Evolutionary conservation across 2,888 invertebrate genomes (phyloP), one percentile per base, ranked within the genome.

Genomic region (Chironomus tentans): DNA sequence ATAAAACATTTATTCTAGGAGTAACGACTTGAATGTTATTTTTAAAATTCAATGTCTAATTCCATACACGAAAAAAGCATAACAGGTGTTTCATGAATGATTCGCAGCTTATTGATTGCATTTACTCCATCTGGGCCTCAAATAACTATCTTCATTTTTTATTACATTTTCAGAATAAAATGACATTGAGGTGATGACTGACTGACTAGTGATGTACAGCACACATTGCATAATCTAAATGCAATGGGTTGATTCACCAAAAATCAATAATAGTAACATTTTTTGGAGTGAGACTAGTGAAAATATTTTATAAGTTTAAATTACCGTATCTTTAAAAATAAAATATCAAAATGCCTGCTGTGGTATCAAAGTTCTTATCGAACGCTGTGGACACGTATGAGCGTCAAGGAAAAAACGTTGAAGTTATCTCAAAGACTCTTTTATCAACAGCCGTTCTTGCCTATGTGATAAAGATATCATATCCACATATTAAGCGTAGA

Each of bases 321-420:
- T 12, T 65, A 65, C 10, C 38, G 38, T 38, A 38, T 10, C 7
- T 38, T 38, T 10, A 38, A 38, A 38, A 21, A 65, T 10, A 65
- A 24, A 24, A 15, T 62, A 15, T 24, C 21, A 24, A 71, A 21
- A 76, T 76, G 76, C 76, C 76, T 1, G 76, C 87, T 77, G 87
- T 88, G 79, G 85, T 91, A 78, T 91, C 91, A 2, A 91, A 91
- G 82, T 86, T 89, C 79, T 81, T 90, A 77, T 86, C 88, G 80
- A 85, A 85, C 78, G 85, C 88, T 76, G 86, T 89, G 65, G 83
- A 84, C 75, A 87, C 87, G 79, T 86, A 85, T 78, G 87, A 84
- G 68, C 79, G 82, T 69, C 80, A 85, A 68, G 84, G 88, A 71
- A 83, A 88, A 15, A 86, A 86, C 15, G 87, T 86, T 78, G 86